phyloP scores from a whole-genome alignment of 2,113 vertebrate species.

The Chrysemys picta region DNA sequence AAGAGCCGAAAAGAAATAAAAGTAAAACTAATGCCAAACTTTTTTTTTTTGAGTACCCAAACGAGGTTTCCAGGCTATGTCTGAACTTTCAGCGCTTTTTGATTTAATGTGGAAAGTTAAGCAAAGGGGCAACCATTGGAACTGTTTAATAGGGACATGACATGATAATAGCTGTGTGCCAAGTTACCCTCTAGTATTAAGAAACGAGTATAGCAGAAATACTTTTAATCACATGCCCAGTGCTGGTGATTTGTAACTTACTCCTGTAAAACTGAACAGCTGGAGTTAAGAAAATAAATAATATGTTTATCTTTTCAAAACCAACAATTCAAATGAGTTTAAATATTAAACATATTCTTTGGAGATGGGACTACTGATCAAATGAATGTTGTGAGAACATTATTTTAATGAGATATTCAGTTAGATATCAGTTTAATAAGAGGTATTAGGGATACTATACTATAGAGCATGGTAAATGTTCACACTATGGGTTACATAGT shows the following conservation, averaged over 20 bases:
- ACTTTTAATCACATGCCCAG: not conserved
- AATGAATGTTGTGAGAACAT: not conserved
- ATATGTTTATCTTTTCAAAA: not conserved
- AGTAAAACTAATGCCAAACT: not conserved
- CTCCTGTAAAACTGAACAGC: rapidly evolving
- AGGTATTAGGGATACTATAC: not conserved
- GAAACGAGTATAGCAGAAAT: not conserved
- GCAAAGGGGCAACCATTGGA: not conserved
- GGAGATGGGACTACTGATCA: not conserved
- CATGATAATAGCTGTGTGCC: not conserved
- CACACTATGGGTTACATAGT: not conserved
- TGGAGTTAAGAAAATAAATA: not conserved
- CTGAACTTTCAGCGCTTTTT: not conserved
- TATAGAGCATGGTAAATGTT: not conserved
- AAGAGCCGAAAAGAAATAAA: not conserved
- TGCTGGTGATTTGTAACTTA: not conserved
- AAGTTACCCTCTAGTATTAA: not conserved
- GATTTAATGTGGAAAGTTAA: not conserved
- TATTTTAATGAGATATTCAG: not conserved
- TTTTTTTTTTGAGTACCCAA: not conserved
- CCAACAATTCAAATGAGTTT: not conserved
- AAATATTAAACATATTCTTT: not conserved
- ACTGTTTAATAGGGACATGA: not conserved
- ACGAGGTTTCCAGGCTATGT: not conserved
- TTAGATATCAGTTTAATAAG: not conserved